phyloP scores from a whole-genome alignment of 2,113 vertebrate species.

The Hemichromis elongatus region DNA sequence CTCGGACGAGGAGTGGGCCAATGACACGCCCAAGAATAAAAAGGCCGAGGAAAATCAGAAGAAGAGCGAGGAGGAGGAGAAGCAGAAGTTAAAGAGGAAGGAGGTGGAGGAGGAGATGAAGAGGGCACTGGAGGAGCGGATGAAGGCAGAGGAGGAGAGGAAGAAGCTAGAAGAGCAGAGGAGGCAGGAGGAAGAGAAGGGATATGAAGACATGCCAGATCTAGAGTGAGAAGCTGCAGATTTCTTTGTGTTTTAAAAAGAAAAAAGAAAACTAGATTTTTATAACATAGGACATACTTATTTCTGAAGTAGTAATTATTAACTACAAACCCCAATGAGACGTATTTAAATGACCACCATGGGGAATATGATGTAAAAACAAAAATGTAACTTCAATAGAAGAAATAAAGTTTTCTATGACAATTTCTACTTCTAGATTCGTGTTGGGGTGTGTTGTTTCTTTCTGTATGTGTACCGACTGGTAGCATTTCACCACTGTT shows the following conservation, averaged over 20 bases:
- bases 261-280: not conserved
- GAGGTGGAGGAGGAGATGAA: conserved; percentile 56
- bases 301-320: not conserved
- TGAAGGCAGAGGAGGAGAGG: conserved; percentile 18
- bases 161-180: conserved; percentile 28
- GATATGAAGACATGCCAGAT: conserved; percentile 58
- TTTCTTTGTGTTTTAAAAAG: not conserved
- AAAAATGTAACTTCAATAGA: not conserved
- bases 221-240: conserved; percentile 22
- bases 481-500: not conserved
- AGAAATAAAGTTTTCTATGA: conserved; percentile 3
- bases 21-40: conserved; percentile 6
- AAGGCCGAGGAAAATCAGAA: accelerated
- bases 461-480: not conserved
- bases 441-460: not conserved
- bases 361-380: not conserved
- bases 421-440: not conserved
- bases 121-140: conserved; percentile 27
- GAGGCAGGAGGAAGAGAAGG: conserved; percentile 16
- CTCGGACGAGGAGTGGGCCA: conserved; percentile 70
- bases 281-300: not conserved
- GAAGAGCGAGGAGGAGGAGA: not conserved
- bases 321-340: not conserved
- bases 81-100: conserved; percentile 2
- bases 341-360: not conserved